Conservation (phyloP, 2,888 invertebrate species). For the Protodeltote pygarga region DNA sequence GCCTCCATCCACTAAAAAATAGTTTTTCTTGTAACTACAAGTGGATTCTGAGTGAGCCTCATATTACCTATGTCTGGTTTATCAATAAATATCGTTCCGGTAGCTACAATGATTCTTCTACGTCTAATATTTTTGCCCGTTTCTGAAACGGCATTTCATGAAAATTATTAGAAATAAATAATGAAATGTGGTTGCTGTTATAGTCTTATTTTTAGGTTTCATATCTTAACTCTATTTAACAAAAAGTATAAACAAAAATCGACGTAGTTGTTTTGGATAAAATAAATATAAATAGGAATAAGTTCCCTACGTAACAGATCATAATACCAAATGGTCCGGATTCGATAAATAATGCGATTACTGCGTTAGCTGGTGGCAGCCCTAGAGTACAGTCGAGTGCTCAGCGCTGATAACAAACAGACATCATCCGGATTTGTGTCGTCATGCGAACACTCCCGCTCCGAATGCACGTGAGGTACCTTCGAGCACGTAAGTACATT, state of each 20-base stretch:
- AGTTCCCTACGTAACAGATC: conserved; percentile 31
- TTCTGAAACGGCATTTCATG: too few relatives aligned
- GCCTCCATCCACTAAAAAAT: too few relatives aligned
- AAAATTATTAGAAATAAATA: too few relatives aligned
- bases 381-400: conserved; percentile 78
- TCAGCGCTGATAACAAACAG: conserved; percentile 85
- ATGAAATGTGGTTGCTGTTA: too few relatives aligned
- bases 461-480: conserved; percentile 48
- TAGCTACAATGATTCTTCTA: too few relatives aligned
- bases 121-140: too few relatives aligned
- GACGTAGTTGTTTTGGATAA: not conserved
- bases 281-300: conserved; percentile 9
- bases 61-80: too few relatives aligned
- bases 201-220: too few relatives aligned
- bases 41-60: too few relatives aligned
- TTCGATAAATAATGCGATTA: conserved; percentile 79
- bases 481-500: conserved; percentile 35
- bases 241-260: not conserved
- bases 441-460: conserved; percentile 71
- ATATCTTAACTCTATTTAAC: too few relatives aligned
- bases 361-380: conserved; percentile 63
- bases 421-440: conserved; percentile 86
- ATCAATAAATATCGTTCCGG: too few relatives aligned
- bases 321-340: conserved; percentile 68
- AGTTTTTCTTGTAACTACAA: too few relatives aligned